Evolutionary conservation across 2,797 vertebrate genomes (phyloP).

Genomic region (Anisognathus igniventris): DNA sequence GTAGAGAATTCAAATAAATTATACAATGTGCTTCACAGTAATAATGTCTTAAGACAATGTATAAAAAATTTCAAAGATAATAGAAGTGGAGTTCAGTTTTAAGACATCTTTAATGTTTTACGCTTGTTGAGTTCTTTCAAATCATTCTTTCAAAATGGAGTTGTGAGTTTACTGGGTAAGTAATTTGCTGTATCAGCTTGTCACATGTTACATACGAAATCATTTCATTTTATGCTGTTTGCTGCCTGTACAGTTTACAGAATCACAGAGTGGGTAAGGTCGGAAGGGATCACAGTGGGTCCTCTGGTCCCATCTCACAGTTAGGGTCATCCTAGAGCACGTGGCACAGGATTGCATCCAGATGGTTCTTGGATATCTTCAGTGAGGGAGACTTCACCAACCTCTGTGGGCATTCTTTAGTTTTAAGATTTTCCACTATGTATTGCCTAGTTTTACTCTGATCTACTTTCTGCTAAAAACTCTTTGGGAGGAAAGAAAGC

Average conservation of each 20-base stretch:
- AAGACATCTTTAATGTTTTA: neutral
- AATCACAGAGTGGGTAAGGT: neutral
- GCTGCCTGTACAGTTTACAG: neutral
- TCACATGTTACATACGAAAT: neutral
- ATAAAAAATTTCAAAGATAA: neutral
- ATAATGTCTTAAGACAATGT: conserved; percentile 49
- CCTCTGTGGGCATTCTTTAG: neutral
- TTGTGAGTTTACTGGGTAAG: neutral
- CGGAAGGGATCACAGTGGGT: neutral
- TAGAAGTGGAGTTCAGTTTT: neutral
- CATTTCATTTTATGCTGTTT: neutral
- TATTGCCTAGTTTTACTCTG: neutral
- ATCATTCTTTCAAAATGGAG: neutral
- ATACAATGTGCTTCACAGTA: conserved; percentile 64
- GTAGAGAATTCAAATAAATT: conserved; percentile 74
- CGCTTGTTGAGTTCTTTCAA: neutral
- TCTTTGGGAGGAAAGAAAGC: neutral
- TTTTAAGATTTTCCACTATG: neutral
- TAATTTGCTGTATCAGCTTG: neutral
- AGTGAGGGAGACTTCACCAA: neutral
- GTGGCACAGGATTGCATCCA: neutral
- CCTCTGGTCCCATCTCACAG: neutral
- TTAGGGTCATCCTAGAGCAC: neutral
- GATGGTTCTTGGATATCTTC: neutral
- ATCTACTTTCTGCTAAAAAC: neutral